Conservation (phyloP, 2,797 vertebrate genomes). For the Tinamus major region DNA sequence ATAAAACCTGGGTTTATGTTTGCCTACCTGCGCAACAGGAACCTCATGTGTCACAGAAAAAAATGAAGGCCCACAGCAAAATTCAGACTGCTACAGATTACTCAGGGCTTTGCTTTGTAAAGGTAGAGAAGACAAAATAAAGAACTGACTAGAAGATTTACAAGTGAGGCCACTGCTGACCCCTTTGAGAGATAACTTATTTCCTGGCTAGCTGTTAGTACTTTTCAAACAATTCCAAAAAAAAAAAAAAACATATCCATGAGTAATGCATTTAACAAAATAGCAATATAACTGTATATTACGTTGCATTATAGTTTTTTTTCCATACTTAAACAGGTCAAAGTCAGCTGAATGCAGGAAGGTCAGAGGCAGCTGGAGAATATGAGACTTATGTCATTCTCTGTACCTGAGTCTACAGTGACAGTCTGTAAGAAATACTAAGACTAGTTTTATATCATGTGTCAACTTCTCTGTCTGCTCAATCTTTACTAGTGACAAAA, state of each 20-base stretch:
- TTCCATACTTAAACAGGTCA: neutral
- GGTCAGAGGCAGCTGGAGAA: neutral
- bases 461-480: constrained; percentile 12
- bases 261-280: neutral
- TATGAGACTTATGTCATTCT: neutral
- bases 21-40: neutral
- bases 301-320: neutral
- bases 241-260: neutral
- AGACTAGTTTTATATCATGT: constrained; percentile 14
- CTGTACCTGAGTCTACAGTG: neutral
- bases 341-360: neutral
- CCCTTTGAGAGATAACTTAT: neutral
- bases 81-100: neutral
- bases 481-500: constrained; percentile 39
- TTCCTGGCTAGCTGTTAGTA: neutral
- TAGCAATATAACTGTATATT: neutral
- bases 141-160: neutral
- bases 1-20: constrained; percentile 19
- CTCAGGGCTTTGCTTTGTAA: neutral
- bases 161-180: neutral
- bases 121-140: neutral
- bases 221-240: neutral
- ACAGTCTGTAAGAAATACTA: constrained; percentile 17
- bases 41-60: neutral
- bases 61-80: neutral